Evolutionary conservation across 2,113 vertebrate genomes (phyloP).

Genomic region (Bubo bubo): DNA sequence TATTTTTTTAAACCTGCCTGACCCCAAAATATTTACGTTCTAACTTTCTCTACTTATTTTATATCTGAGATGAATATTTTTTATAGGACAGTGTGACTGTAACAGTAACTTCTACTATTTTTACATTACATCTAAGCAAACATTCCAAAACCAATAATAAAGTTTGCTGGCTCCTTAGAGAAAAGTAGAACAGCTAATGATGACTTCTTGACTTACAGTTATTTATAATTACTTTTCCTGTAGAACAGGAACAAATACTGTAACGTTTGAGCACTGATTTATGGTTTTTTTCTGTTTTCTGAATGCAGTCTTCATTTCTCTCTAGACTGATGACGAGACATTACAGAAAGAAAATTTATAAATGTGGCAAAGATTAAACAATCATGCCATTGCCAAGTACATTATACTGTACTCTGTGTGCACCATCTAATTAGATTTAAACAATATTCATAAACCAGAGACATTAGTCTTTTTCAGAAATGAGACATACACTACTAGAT

Average conservation of each 20-base stretch:
- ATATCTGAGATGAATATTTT: background rate
- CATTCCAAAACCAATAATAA: background rate
- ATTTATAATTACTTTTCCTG: conserved; percentile 16
- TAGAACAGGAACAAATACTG: background rate
- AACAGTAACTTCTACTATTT: background rate
- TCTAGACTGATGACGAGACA: background rate
- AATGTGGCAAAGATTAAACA: background rate
- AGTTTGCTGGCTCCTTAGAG: background rate
- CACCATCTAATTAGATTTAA: background rate
- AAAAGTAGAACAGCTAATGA: conserved; percentile 26
- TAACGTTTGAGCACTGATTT: background rate
- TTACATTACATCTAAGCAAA: background rate
- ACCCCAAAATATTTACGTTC: background rate
- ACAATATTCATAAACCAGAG: background rate
- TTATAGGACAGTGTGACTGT: background rate
- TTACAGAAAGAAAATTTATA: background rate
- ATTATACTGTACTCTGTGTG: background rate
- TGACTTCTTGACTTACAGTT: conserved; percentile 28
- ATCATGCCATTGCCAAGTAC: background rate
- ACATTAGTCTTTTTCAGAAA: background rate
- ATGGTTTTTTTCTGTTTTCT: conserved; percentile 48
- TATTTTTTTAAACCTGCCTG: background rate
- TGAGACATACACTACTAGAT: background rate
- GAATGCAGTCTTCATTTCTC: background rate
- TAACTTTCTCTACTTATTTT: background rate